These are phyloP conservation scores for Tautogolabrus adspersus DNA, from an alignment of 2,113 vertebrate genomes.

Conservation along the genomic window DNA sequence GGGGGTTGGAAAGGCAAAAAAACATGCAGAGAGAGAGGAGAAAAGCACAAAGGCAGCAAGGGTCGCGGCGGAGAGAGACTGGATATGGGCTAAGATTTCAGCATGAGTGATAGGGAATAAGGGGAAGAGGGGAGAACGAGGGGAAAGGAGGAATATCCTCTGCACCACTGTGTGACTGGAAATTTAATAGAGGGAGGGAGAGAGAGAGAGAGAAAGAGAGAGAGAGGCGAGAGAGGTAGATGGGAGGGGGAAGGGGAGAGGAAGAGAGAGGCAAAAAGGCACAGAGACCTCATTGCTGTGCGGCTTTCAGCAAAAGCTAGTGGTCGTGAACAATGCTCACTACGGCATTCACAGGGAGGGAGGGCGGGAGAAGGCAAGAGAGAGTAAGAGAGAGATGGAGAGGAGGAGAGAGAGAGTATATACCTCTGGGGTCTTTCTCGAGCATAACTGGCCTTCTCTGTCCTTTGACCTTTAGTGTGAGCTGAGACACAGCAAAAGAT, in stretches of 20 bases:
- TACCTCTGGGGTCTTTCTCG: constrained; percentile 74
- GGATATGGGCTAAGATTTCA: constrained; percentile 73
- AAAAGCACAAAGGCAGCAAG: constrained; percentile 45
- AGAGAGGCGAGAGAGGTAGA: constrained; percentile 49
- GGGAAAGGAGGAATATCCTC: constrained; percentile 85
- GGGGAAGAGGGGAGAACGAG: constrained; percentile 65
- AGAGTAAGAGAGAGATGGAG: constrained; percentile 4
- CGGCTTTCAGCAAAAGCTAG: constrained; percentile 77
- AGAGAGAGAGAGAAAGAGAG: constrained; percentile 60
- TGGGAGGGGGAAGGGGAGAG: constrained; percentile 64
- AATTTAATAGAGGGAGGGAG: constrained; percentile 84
- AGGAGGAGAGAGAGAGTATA: constrained; percentile 30
- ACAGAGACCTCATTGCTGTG: constrained; percentile 83
- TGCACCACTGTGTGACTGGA: constrained; percentile 89
- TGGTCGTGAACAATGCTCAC: constrained; percentile 81
- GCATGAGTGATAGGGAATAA: constrained; percentile 67
- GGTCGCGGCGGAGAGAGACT: constrained; percentile 47
- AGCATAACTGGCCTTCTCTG: constrained; percentile 71
- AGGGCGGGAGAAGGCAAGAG: constrained; percentile 40
- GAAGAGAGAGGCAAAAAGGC: constrained; percentile 76
- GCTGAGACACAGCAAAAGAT: constrained; percentile 58
- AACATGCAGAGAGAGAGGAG: constrained; percentile 55
- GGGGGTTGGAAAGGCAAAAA: constrained; percentile 63
- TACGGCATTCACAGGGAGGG: constrained; percentile 69
- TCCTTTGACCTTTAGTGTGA: constrained; percentile 77